Conservation (phyloP, 2,888 invertebrate species). For the Tetanocera ferruginea region DNA sequence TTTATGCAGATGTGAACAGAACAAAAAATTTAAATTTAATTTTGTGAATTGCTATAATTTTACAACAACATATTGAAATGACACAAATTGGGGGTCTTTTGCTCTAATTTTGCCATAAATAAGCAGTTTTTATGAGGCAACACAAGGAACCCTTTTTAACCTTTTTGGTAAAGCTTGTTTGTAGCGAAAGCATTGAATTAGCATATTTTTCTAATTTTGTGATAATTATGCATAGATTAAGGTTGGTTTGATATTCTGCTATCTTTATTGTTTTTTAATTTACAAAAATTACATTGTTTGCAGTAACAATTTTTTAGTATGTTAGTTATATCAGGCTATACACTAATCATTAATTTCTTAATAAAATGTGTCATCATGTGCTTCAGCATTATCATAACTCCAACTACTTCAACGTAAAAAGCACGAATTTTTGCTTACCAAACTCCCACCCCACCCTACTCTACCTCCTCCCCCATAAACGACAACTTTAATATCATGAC, state of each 20-base stretch:
- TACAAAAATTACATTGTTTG: not conserved
- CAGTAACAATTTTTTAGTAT: not conserved
- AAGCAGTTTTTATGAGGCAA: not conserved
- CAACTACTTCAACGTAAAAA: not conserved
- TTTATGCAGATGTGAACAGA: slow-evolving; percentile 39
- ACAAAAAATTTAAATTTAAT: slow-evolving; percentile 35
- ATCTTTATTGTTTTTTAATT: not conserved
- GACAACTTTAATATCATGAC: slow-evolving; percentile 2
- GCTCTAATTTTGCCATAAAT: slow-evolving; percentile 1
- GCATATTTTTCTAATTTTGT: not conserved
- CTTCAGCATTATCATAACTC: not conserved
- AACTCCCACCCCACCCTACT: not conserved
- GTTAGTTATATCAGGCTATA: not conserved
- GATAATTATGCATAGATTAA: not conserved
- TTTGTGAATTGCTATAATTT: slow-evolving; percentile 52
- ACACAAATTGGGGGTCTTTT: slow-evolving; percentile 39
- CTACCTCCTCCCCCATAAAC: not conserved
- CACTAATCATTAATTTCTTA: not conserved
- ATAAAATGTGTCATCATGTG: not conserved
- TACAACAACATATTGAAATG: slow-evolving; percentile 52
- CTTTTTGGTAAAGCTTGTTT: not conserved
- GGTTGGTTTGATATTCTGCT: not conserved
- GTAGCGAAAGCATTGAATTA: no score
- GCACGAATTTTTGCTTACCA: not conserved
- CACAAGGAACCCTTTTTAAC: not conserved